phyloP scores from a whole-genome alignment of 2,797 vertebrate genomes.

The Sphenodon punctatus region DNA sequence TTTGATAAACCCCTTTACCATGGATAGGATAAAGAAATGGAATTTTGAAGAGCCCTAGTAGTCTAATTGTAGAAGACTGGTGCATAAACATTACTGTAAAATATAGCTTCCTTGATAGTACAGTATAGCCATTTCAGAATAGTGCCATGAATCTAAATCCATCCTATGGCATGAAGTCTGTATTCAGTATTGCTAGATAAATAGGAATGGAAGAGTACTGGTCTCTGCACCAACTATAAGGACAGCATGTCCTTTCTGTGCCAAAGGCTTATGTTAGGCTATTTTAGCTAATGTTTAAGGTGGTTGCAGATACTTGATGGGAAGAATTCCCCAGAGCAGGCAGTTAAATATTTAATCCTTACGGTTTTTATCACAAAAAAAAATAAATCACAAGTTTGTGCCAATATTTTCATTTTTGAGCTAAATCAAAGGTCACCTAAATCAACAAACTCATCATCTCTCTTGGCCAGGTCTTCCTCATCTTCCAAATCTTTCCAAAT shows the following conservation, averaged over 20 bases:
- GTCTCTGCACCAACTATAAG: neutral
- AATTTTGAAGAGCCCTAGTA: too few species aligned
- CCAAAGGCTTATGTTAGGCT: neutral
- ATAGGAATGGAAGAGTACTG: neutral
- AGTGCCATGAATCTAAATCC: neutral
- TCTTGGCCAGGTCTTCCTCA: constrained; percentile 80
- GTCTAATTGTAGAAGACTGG: neutral
- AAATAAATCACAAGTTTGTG: neutral
- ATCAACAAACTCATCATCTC: constrained; percentile 83
- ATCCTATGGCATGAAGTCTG: neutral
- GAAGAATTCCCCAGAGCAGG: neutral
- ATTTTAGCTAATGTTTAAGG: neutral
- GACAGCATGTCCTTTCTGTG: neutral
- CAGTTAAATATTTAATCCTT: constrained; percentile 6
- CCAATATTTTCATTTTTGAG: neutral
- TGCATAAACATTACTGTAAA: neutral
- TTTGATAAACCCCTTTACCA: too few species aligned
- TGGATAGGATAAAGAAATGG: too few species aligned
- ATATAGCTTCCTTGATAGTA: neutral
- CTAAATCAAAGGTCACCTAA: constrained; percentile 61
- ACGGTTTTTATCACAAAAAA: constrained; percentile 12
- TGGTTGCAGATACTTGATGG: neutral
- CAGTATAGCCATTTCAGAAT: neutral
- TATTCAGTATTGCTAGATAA: neutral
- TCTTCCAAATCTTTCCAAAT: constrained; percentile 81